Evolutionary conservation across 2,888 invertebrate species (phyloP).

Genomic region (Icerya purchasi): DNA sequence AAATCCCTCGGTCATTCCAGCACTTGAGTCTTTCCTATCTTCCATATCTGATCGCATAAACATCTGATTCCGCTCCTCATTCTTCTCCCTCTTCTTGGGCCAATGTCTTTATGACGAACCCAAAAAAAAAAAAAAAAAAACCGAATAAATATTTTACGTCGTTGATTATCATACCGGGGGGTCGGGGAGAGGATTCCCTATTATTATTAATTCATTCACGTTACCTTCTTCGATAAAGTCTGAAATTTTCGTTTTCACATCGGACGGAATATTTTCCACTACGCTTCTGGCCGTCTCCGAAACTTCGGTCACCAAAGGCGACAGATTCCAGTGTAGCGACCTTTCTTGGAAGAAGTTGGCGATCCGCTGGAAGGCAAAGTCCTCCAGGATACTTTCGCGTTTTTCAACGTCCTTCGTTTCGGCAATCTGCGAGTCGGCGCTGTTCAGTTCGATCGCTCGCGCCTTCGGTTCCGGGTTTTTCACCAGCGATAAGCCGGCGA

Average conservation of each 20-base stretch:
- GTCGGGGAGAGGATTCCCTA: no score
- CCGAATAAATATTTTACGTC: no score
- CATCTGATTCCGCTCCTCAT: no score
- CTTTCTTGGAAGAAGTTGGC: conserved; percentile 34
- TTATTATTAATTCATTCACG: no score
- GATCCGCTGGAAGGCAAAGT: conserved; percentile 32
- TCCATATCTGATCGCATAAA: no score
- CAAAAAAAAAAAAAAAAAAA: no score
- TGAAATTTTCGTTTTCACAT: conserved; percentile 32
- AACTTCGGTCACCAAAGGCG: conserved; percentile 25
- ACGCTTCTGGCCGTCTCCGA: conserved; percentile 27
- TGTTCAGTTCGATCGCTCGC: conserved; percentile 28
- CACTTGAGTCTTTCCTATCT: no score
- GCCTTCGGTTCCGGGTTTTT: conserved; percentile 19
- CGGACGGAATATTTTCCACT: conserved; percentile 32
- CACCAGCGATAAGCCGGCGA: conserved; percentile 33
- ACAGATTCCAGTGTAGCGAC: conserved; percentile 30
- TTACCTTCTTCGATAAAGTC: conserved; percentile 34
- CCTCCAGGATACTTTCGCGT: conserved; percentile 34
- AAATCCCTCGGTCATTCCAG: no score
- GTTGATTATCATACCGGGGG: no score
- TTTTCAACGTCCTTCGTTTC: conserved; percentile 28
- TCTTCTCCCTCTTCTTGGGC: no score
- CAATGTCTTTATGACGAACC: no score
- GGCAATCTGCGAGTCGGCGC: conserved; percentile 25